A percentile compares a stretch with the other conserved stretches of the same genome.
These are phyloP conservation scores for Aegithalos caudatus DNA, from an alignment of 2,113 vertebrate species.

Conservation along the genomic window DNA sequence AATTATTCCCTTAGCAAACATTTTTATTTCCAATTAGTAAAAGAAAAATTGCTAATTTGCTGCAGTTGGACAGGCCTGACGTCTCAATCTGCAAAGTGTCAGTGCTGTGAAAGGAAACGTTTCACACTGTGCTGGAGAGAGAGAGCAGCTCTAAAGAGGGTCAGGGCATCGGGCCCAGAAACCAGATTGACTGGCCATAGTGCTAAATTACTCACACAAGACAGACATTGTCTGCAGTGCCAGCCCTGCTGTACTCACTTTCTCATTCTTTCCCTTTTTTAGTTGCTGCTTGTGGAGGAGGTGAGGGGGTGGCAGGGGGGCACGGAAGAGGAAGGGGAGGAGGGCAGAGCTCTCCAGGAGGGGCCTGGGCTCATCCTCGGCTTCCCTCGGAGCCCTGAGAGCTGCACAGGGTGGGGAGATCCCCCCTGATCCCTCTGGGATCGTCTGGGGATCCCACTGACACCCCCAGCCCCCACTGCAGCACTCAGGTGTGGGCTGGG, in stretches of 20 bases:
- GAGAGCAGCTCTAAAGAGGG: slow-evolving; percentile 79
- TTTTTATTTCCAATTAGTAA: slow-evolving; percentile 96
- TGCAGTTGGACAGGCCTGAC: slow-evolving; percentile 85
- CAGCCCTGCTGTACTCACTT: slow-evolving; percentile 80
- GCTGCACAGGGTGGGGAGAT: neutral
- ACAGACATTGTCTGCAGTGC: slow-evolving; percentile 89
- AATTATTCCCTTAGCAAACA: slow-evolving; percentile 82
- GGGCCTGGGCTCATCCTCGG: neutral
- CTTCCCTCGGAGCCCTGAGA: fast-evolving
- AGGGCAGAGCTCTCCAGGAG: neutral
- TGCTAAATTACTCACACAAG: slow-evolving; percentile 91
- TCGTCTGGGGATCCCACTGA: neutral
- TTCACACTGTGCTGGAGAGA: slow-evolving; percentile 80
- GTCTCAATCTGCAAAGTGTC: slow-evolving; percentile 97
- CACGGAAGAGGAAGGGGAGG: neutral
- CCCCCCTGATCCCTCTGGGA: fast-evolving
- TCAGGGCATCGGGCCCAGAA: slow-evolving; percentile 86
- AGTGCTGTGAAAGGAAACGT: slow-evolving; percentile 85
- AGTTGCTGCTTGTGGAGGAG: slow-evolving; percentile 44
- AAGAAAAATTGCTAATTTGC: slow-evolving; percentile 93
- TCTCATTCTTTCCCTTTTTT: slow-evolving; percentile 69
- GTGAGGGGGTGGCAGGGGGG: slow-evolving; percentile 8
- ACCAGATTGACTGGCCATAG: slow-evolving; percentile 89
- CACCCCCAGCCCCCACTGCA: neutral
- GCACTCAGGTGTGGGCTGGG: neutral